Base-by-base conservation (phyloP, 2,797 vertebrate genomes). In the Microctenopoma lineatum region DNA sequence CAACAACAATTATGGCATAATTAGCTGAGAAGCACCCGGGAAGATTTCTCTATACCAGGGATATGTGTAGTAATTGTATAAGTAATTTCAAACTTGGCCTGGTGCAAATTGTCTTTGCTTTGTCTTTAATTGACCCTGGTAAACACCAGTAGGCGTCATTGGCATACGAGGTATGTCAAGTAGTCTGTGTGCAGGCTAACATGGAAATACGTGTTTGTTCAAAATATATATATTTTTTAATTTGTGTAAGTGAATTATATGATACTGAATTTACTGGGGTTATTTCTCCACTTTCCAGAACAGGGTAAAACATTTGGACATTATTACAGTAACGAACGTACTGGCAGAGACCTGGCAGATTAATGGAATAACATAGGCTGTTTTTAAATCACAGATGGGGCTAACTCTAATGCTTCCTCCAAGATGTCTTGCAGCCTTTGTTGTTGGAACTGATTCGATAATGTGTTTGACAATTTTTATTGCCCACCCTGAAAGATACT, bases 1-100 rank as follows among this genome's bases (percentile, higher is more conserved):
- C 67, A 77, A 87, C 77, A 90, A 87, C 90, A 90, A 92, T 91
- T 90, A 90, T 79, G 60, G 71, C 90, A 89, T 91, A 90, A 93
- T 92, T 92, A 92, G 84, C 66, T 46, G 72, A 81, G 84, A 87
- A 78, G 77, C 75, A 84, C 69, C 68, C 70, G 18, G 79, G 64
- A 85, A 85, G 75, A 79, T 74, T 75, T 75, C 57, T 81, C 86
- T 85, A 74, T 87, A 77, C 70, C 62, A 84, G 77, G 73, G 55
- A 84, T 81, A 83, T 81, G 70, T 87, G 75, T 81, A 81, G 79
- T 87, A 87, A 92, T 84, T 83, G 79, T 75, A 58, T 65, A 84
- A 85, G 83, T 90, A 68, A 91, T 90, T 81, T 73, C 64, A 80
- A 59, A 79, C 77, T 66, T 42, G 39, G 64, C 36, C 66, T 4